Evolutionary conservation across 1,140 invertebrate species (phyloP), one percentile per base, ranked within the genome.

Genomic region (Diorhabda sublineata): DNA sequence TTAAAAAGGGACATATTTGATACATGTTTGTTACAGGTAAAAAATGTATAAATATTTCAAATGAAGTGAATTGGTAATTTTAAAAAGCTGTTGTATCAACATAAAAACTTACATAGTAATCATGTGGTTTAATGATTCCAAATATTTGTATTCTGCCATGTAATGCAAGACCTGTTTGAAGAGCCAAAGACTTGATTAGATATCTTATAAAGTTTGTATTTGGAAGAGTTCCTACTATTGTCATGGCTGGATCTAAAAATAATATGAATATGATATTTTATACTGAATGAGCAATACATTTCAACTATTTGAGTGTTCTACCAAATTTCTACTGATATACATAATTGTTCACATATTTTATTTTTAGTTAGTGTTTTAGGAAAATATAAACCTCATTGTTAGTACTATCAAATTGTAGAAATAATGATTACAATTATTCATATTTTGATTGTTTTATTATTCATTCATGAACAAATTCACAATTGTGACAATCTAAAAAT

Each of bases 71-170:
- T 58, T 11, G 26, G 26, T 26, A 26, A 47, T 41, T 52, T 41
- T 26, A 58, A 56, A 57, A 56, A 58, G 58, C 45, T 64, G 6
- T 69, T 41, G 61, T 47, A 47, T 41, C 5, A 58, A 56, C 7
- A 11, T 64, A 4, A 45, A n/a, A 59, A 58, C 66, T 72, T 75
- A 81, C 79, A 5, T 70, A 4, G 69, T 75, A 79, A 66, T 78
- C 65, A 42, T 65, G 66, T 52, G 75, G 71, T 67, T 61, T 72
- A 69, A 77, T 78, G 4, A 81, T 68, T 2, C 64, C 63, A 69
- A 75, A 78, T 5, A 79, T 57, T 60, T 79, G 74, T 2, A 75
- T 61, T 71, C 78, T 73, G 47, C 78, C 79, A 66, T 71, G 69
- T 4, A 47, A 66, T 3, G 61, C 42, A n/a, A 77, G 69, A 62